Conservation (phyloP, 2,113 vertebrate genomes). For the Oryzias melastigma region DNA sequence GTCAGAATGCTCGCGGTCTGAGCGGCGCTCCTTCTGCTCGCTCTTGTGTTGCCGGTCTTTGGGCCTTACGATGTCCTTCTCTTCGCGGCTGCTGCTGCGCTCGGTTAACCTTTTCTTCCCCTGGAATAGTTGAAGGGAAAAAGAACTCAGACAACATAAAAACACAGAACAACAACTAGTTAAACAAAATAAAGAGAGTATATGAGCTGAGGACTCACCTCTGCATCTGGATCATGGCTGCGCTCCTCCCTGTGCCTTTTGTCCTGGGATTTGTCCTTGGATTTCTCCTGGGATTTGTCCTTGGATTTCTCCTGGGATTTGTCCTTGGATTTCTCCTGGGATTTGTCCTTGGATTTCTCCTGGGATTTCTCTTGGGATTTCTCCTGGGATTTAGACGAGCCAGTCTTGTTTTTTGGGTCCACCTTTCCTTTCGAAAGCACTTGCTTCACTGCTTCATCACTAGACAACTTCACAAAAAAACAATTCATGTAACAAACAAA, state of each 20-base stretch:
- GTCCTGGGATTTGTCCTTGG: conserved; percentile 72
- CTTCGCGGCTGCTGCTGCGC: conserved; percentile 75
- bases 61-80: conserved; percentile 75
- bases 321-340: conserved; percentile 68
- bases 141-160: background rate
- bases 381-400: conserved; percentile 79
- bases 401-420: conserved; percentile 76
- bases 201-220: conserved; percentile 62
- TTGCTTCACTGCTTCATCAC: conserved; percentile 89
- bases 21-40: conserved; percentile 71
- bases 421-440: conserved; percentile 86
- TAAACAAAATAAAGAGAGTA: background rate
- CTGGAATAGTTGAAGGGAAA: conserved; percentile 59
- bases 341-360: conserved; percentile 36
- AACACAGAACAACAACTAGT: background rate
- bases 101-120: conserved; percentile 81
- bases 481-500: background rate
- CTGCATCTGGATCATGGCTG: conserved; percentile 66
- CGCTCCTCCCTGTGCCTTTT: conserved; percentile 77
- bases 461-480: conserved; percentile 80
- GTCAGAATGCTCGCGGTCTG: conserved; percentile 67
- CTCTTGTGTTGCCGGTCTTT: conserved; percentile 74
- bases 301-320: conserved; percentile 74
- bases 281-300: too few species aligned
- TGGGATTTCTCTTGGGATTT: background rate